Conservation (phyloP, 1,140 invertebrate genomes). For the Macrotrachela quadricornifera region DNA sequence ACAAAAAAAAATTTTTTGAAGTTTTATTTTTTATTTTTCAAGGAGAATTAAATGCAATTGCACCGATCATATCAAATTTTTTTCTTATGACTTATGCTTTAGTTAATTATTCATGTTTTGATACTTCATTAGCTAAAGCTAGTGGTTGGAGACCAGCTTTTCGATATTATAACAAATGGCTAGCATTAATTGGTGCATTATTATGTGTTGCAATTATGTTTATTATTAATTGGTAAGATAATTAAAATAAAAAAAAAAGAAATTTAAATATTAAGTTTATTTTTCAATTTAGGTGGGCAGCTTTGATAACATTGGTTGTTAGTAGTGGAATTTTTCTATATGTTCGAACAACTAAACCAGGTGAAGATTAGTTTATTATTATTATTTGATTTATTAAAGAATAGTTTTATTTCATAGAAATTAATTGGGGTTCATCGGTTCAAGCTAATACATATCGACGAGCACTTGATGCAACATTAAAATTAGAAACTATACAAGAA, state of each 20-base stretch:
- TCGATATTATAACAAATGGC: constrained; percentile 80
- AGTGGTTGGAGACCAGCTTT: constrained; percentile 38
- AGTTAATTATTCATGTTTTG: constrained; percentile 90
- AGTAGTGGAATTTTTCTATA: constrained; percentile 61
- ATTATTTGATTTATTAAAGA: constrained; percentile 1
- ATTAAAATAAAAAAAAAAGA: no score
- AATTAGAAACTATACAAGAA: constrained; percentile 65
- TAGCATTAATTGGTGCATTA: constrained; percentile 65
- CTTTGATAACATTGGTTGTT: constrained; percentile 64
- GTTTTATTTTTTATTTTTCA: constrained; percentile 9
- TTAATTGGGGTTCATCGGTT: constrained; percentile 89
- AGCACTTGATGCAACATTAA: constrained; percentile 60
- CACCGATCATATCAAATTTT: constrained; percentile 81
- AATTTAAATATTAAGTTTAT: no score
- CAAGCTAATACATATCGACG: constrained; percentile 86
- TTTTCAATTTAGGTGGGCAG: constrained; percentile 34
- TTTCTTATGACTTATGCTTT: constrained; percentile 82
- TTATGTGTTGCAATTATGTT: constrained; percentile 82
- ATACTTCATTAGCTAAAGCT: constrained; percentile 50
- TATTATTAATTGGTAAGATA: constrained; percentile 54
- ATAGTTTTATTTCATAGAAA: constrained; percentile 38
- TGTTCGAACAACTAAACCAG: constrained; percentile 75
- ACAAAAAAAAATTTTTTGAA: background rate
- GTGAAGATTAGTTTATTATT: constrained; percentile 39
- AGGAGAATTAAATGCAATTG: constrained; percentile 64